Evolutionary conservation across 2,888 invertebrate species (phyloP).

Genomic region (Lysandra coridon): DNA sequence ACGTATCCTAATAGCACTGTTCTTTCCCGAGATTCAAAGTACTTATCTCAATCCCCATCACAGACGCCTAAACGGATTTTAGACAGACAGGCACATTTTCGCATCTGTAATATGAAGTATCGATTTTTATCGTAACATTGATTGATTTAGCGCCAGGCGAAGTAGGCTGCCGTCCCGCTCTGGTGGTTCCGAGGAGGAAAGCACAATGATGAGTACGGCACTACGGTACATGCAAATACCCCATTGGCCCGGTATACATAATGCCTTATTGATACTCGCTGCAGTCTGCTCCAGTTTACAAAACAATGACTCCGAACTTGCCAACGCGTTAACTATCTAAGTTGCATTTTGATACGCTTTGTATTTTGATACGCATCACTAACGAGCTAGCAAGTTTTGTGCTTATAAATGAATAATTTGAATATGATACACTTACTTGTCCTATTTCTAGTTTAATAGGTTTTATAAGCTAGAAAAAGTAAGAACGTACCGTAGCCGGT

Average conservation of each 20-base stretch:
- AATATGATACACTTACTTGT: not conserved
- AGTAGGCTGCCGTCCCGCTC: conserved; percentile 26
- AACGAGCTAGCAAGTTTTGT: not conserved
- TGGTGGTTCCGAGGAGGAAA: conserved; percentile 21
- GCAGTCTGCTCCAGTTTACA: conserved; percentile 21
- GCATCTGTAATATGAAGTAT: not conserved
- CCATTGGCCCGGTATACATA: conserved; percentile 30
- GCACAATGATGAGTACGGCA: conserved; percentile 26
- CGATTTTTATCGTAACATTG: not conserved
- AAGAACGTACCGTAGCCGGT: no score
- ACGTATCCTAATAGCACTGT: no score
- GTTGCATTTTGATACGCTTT: not conserved
- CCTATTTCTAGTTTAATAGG: not conserved
- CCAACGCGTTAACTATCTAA: conserved; percentile 4
- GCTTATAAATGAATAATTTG: not conserved
- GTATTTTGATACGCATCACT: not conserved
- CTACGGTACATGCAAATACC: conserved; percentile 27
- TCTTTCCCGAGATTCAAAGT: no score
- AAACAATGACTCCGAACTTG: conserved; percentile 8
- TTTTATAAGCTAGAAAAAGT: no score
- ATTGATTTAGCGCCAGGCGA: not conserved
- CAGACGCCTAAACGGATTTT: no score
- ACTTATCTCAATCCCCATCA: not conserved
- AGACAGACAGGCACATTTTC: no score
- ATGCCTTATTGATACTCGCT: conserved; percentile 21